These are phyloP conservation scores for Plagodis dolabraria DNA, from an alignment of 2,888 invertebrate species.

Conservation along the genomic window DNA sequence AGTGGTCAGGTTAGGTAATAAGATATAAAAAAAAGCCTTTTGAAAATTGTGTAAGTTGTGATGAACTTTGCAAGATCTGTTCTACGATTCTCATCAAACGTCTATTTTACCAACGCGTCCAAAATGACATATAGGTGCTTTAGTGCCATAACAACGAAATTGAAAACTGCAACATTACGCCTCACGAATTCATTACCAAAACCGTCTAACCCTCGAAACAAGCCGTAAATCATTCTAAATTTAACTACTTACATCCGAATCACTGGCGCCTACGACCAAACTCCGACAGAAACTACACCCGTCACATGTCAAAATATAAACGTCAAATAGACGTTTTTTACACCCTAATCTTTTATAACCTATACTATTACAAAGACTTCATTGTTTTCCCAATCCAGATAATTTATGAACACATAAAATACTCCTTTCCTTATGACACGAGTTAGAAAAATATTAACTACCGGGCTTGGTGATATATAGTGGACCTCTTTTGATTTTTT, in stretches of 20 bases:
- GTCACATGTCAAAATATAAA: constrained; percentile 46
- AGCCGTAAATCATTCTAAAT: constrained; percentile 75
- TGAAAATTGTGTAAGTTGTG: too few species aligned
- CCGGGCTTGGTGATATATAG: constrained; percentile 61
- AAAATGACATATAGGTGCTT: too few species aligned
- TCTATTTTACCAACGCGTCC: too few species aligned
- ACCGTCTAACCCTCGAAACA: constrained; percentile 43
- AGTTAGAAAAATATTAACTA: constrained; percentile 49
- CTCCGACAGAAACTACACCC: constrained; percentile 44
- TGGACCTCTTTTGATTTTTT: constrained; percentile 39
- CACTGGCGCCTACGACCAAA: constrained; percentile 46
- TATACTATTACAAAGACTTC: constrained; percentile 81
- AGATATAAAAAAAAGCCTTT: too few species aligned
- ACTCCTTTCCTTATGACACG: constrained; percentile 28
- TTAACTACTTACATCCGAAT: constrained; percentile 54
- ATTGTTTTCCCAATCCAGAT: constrained; percentile 77
- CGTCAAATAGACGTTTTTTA: constrained; percentile 53
- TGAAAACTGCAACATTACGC: constrained; percentile 11
- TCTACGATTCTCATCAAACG: too few species aligned
- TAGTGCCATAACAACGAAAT: background rate
- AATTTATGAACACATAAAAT: constrained; percentile 69
- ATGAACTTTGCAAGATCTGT: too few species aligned
- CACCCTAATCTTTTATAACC: constrained; percentile 75
- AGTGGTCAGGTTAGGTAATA: too few species aligned
- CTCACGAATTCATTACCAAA: constrained; percentile 17